Base-by-base conservation (phyloP, 2,888 invertebrate genomes). In the Harpalus rubripes region DNA sequence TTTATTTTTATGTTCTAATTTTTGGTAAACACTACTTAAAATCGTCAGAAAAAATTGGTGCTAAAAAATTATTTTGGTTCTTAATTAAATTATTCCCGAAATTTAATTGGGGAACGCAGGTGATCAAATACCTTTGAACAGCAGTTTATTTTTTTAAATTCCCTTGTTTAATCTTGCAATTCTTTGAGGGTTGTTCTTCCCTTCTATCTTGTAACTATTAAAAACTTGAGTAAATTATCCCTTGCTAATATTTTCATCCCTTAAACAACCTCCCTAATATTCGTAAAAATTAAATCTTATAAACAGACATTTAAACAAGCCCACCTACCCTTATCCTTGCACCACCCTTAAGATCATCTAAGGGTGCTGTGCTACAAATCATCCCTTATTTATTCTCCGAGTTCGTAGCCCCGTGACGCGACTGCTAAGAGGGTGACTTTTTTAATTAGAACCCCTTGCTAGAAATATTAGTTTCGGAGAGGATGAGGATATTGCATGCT, bases 371-470 rank as follows among this genome's bases (percentile, higher is more conserved):
- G 44, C 86, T 87, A 87, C 87, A 87, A 87, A 87, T 87, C 87
- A 87, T 87, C 87, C 87, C 86, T 86, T 86, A 87, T 87, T 87
- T 87, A 86, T 87, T 87, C 86, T 86, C 86, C 68, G 85, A 86
- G 86, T 86, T 80, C 86, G 86, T 82, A 39, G 80, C 52, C 41
- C 79, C 85, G 85, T 85, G 82, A 83, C 61, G 61, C 26, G 84
- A 84, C 78, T 84, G 56, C 78, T 82, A 86, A 86, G 86, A 86
- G 87, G 87, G 86, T 84, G 87, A 87, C 86, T 86, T 86, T 87
- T 87, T 87, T 87, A 87, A 87, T 87, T 87, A 87, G 87, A 86
- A 85, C 83, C 85, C 79, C 86, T 18, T 44, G 76, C 44, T 41
- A 82, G 82, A 82, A 84, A 78, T 84, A 84, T 84, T 84, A 84